Base-by-base conservation (phyloP, 2,888 invertebrate species). In the Drosophila subquinaria region DNA sequence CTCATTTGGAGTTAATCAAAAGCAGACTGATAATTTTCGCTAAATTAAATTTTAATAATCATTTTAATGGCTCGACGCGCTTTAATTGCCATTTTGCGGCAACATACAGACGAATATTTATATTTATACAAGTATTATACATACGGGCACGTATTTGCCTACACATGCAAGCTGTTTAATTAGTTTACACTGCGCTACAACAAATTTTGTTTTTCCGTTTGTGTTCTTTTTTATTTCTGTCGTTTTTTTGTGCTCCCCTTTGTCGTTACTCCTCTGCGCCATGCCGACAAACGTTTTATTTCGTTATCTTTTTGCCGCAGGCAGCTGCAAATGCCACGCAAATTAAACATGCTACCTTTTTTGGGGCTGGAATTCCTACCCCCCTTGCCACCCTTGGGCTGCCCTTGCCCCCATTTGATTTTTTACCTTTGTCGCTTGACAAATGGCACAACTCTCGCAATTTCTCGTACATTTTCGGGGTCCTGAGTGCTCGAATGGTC, bases 251-350 rank as follows among this genome's bases (percentile, higher is more conserved):
- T 11, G 5, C 47, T 47, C 43, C n/a, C 40, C 45, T 27, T 11
- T n/a, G 11, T 20, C 17, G 45, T 38, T 17, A 47, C 36, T 13
- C 33, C 35, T n/a, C 33, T n/a, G 15, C 20, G 52, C 42, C 55
- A 57, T 42, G 71, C 82, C 85, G 85, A 89, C 85, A 88, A 90
- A 84, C 84, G 82, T 84, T 90, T 90, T 85, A 88, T 89, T 90
- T 91, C 90, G 91, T 91, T 91, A 91, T 91, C 91, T 91, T 90
- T 91, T 90, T 91, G 90, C 91, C 90, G 83, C 91, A 91, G 91
- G 91, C 91, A 88, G 89, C 90, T 90, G 91, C 88, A 90, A 90
- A 91, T 90, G 88, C 88, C 87, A 91, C 90, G 90, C 89, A 91
- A 91, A 91, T 91, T 91, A 90, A 91, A 90, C 90, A 88, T 84